Conservation (phyloP, 2,113 vertebrate species). For the Anthoscopus minutus region DNA sequence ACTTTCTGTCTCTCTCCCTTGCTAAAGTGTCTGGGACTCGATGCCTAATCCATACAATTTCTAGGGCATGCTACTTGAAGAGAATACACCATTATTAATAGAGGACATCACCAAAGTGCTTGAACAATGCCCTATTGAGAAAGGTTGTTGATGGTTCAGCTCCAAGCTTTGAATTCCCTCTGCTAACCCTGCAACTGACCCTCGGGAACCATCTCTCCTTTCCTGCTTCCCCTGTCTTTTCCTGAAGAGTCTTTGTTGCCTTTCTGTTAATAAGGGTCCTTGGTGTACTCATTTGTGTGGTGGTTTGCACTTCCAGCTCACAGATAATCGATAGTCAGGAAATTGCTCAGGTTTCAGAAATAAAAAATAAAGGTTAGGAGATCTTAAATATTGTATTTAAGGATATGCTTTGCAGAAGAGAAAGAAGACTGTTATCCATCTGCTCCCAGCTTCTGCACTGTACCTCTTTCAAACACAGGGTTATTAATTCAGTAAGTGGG, state of each 20-base stretch:
- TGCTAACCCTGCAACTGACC: constrained; percentile 15
- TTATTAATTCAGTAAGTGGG: constrained; percentile 23
- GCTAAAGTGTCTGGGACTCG: not conserved
- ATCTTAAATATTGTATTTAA: not conserved
- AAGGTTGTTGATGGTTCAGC: not conserved
- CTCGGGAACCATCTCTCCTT: not conserved
- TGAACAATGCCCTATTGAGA: constrained; percentile 23
- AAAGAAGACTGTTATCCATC: not conserved
- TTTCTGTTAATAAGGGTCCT: not conserved
- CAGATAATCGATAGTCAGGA: not conserved
- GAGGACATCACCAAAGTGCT: not conserved
- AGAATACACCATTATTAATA: constrained; percentile 37
- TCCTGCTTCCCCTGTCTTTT: not conserved
- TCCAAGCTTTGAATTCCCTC: not conserved
- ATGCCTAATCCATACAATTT: not conserved
- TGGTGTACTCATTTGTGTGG: not conserved
- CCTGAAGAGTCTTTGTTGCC: constrained; percentile 2
- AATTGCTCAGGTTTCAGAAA: not conserved
- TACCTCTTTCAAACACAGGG: not conserved
- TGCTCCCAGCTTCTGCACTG: not conserved
- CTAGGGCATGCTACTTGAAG: not conserved
- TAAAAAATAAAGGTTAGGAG: not conserved
- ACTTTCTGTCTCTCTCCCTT: not conserved
- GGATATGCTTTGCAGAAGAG: not conserved
- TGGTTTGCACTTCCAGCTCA: not conserved